Evolutionary conservation across 2,888 invertebrate genomes (phyloP).

Genomic region (Brachyptera risi): DNA sequence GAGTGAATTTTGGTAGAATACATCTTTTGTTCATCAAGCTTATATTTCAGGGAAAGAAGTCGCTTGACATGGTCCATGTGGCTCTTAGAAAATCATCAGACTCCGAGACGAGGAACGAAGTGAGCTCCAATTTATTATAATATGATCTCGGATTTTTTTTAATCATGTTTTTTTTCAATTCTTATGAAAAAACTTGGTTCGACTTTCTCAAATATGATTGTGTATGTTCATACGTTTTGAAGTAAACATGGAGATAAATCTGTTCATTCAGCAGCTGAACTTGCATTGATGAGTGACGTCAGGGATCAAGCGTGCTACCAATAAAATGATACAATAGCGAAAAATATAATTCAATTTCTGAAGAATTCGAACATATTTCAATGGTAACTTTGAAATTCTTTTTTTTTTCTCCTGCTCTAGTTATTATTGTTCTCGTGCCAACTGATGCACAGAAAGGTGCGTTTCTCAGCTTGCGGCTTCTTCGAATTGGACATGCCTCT

Average conservation of each 20-base stretch:
- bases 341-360: too few species aligned
- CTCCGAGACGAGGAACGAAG: neutral
- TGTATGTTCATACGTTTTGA: too few species aligned
- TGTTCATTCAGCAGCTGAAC: too few species aligned
- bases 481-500: conserved; percentile 3
- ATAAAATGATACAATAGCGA: too few species aligned
- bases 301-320: too few species aligned
- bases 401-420: too few species aligned
- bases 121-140: neutral
- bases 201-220: neutral
- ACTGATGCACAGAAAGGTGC: neutral
- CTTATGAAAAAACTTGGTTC: neutral
- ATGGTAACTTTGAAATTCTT: too few species aligned
- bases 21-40: neutral
- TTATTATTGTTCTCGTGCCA: neutral
- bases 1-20: neutral
- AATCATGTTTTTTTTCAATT: too few species aligned
- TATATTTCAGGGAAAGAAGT: neutral
- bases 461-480: conserved; percentile 7
- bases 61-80: neutral
- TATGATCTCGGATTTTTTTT: too few species aligned
- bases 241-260: too few species aligned
- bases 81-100: neutral
- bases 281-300: too few species aligned
- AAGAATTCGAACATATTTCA: too few species aligned